Conservation (phyloP, 2,113 vertebrate genomes). For the Saguinus midas region DNA sequence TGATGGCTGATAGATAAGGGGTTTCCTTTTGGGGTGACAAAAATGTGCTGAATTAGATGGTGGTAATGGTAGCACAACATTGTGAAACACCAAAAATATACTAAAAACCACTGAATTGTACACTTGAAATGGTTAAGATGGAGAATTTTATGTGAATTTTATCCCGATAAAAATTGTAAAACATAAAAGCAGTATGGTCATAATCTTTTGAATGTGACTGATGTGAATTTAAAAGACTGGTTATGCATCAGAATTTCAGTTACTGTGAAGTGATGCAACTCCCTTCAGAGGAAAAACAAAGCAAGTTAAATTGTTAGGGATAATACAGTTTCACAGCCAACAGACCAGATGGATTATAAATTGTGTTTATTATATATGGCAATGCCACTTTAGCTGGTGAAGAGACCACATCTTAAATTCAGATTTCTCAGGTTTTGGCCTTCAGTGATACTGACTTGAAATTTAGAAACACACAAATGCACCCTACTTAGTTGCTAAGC, state of each 20-base stretch:
- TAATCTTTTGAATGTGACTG: neutral
- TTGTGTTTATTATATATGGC: no score
- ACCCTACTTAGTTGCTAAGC: neutral
- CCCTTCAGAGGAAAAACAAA: neutral
- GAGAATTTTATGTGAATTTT: neutral
- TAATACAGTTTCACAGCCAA: no score
- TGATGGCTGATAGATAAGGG: neutral
- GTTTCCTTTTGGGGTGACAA: neutral
- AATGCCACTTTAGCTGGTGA: neutral
- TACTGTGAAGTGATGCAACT: neutral
- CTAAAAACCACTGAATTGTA: neutral
- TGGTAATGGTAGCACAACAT: neutral
- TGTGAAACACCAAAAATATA: neutral
- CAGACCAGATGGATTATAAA: no score
- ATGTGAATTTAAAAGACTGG: neutral
- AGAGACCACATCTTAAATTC: accelerated
- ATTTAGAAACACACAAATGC: neutral
- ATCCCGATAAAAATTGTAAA: neutral
- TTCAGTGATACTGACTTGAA: no score
- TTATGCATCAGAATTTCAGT: neutral
- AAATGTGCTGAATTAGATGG: neutral
- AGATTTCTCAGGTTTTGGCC: neutral
- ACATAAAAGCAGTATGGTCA: neutral
- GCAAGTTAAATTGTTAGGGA: neutral
- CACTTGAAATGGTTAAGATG: neutral